Percentiles rank a stretch among this genome's conserved stretches.
Conservation (phyloP, 2,113 vertebrate species). For the Ictidomys tridecemlineatus region DNA sequence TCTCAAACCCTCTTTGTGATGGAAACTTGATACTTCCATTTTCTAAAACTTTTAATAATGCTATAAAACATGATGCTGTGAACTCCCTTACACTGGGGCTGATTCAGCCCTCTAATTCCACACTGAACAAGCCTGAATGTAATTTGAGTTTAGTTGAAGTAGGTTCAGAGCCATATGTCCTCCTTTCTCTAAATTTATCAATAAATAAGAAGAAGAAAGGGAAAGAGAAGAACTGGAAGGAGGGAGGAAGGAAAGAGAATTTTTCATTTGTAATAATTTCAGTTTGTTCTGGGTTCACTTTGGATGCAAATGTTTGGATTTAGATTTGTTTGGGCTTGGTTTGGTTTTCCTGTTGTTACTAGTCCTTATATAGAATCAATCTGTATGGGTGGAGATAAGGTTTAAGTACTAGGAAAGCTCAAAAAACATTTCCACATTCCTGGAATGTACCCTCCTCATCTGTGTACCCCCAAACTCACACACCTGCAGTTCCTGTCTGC, state of each 20-base stretch:
- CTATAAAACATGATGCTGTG: not conserved
- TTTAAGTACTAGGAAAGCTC: not conserved
- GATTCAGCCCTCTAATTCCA: not conserved
- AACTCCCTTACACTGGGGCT: not conserved
- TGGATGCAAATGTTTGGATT: not conserved
- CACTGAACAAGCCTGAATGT: not conserved
- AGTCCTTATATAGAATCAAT: not conserved
- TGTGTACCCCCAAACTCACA: not conserved
- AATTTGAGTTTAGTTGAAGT: not conserved
- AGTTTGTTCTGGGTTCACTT: not conserved
- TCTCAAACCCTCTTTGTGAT: rapidly evolving
- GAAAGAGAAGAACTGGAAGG: not conserved
- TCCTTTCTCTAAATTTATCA: not conserved
- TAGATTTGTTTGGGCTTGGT: not conserved
- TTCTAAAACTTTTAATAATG: not conserved
- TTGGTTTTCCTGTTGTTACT: constrained; percentile 10
- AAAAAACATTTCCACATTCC: not conserved
- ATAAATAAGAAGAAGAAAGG: not conserved
- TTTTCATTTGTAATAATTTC: not conserved
- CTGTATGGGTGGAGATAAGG: not conserved
- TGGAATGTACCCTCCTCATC: not conserved
- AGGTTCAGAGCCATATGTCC: not conserved
- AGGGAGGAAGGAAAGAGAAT: not conserved
- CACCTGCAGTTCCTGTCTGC: not conserved
- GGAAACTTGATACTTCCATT: not conserved